Conservation (phyloP, 35 echinoderm and acorn worm species). For the Heliocidaris tuberculata region DNA sequence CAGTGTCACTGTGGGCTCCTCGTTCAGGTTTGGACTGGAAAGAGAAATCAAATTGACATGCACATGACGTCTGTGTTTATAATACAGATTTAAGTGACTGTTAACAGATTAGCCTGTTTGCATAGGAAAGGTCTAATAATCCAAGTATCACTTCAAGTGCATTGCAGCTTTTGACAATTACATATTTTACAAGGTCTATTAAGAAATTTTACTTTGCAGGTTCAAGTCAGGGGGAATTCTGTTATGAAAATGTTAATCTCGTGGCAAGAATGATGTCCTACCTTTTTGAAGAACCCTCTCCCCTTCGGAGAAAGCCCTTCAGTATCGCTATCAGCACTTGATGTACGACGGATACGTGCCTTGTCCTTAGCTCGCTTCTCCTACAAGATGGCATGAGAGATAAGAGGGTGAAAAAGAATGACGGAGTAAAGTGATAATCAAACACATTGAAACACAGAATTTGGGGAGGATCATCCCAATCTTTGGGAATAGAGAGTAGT, state of each 20-base stretch:
- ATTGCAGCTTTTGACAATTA: no score
- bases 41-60: slow-evolving; percentile 21
- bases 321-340: slow-evolving; percentile 36
- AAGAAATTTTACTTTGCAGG: no score
- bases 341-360: slow-evolving; percentile 60
- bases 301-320: slow-evolving; percentile 38
- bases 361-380: slow-evolving; percentile 87
- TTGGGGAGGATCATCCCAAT: background rate
- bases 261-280: background rate
- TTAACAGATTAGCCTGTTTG: background rate
- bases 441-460: background rate
- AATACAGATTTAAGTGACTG: background rate
- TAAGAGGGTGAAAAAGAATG: background rate
- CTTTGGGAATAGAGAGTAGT: no score
- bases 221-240: background rate
- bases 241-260: background rate
- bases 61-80: no score
- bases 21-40: slow-evolving; percentile 60
- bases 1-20: slow-evolving; percentile 68
- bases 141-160: no score
- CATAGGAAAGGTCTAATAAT: background rate
- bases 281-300: slow-evolving; percentile 40
- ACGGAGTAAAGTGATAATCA: background rate
- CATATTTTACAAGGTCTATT: no score
- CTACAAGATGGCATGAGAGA: slow-evolving; percentile 27